Conservation (phyloP, 2,888 invertebrate genomes). For the Patella pellucida region DNA sequence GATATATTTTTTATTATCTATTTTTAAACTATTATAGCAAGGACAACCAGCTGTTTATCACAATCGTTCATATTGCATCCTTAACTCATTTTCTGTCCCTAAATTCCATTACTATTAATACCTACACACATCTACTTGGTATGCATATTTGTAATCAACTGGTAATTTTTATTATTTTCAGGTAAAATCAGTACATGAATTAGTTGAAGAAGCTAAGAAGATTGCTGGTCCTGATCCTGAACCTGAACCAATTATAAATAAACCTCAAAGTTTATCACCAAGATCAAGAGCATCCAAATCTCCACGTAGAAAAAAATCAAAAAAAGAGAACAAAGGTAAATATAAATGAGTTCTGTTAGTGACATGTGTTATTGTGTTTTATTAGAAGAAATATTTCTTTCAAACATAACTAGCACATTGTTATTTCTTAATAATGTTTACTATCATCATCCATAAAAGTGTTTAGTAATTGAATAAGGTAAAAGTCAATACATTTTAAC, state of each 20-base stretch:
- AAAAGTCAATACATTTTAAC: too few relatives aligned
- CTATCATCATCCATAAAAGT: too few relatives aligned
- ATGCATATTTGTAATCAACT: background rate
- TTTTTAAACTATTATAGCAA: too few relatives aligned
- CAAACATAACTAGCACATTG: too few relatives aligned
- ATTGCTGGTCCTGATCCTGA: slow-evolving; percentile 52
- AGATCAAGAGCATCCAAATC: background rate
- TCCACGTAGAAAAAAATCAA: background rate
- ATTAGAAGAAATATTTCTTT: too few relatives aligned
- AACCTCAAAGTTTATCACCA: background rate
- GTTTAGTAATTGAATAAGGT: too few relatives aligned
- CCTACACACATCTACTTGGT: background rate
- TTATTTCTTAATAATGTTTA: too few relatives aligned
- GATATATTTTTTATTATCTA: too few relatives aligned
- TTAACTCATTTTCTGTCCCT: too few relatives aligned
- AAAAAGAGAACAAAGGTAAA: background rate
- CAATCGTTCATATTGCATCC: too few relatives aligned
- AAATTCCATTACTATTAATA: background rate
- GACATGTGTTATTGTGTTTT: too few relatives aligned
- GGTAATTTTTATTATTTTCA: slow-evolving; percentile 24
- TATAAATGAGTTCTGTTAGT: background rate
- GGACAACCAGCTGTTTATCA: too few relatives aligned
- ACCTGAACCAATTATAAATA: slow-evolving; percentile 40
- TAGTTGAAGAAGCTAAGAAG: slow-evolving; percentile 65
- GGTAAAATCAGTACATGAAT: slow-evolving; percentile 62